phyloP scores from a whole-genome alignment of 2,113 vertebrate species.

The Festucalex cinctus region DNA sequence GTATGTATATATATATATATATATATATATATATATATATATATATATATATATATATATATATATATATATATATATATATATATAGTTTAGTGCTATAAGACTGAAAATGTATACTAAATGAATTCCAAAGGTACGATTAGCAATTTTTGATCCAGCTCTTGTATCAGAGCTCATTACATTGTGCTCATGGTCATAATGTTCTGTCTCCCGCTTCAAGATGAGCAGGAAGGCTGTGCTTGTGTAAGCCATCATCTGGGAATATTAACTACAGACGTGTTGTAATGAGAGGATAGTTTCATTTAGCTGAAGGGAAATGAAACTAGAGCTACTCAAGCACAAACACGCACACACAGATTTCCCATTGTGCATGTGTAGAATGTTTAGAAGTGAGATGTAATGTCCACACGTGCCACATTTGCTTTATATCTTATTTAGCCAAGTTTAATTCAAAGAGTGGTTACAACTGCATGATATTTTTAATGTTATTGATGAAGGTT shows the following conservation, averaged over 20 bases:
- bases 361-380: background rate
- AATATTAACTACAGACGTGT: background rate
- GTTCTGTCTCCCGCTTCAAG: background rate
- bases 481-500: no score
- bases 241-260: background rate
- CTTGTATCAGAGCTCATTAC: background rate
- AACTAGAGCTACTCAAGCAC: background rate
- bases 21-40: no score
- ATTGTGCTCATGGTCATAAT: background rate
- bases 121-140: background rate
- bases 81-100: no score
- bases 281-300: background rate
- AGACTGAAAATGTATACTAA: background rate
- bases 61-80: no score
- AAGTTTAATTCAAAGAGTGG: no score
- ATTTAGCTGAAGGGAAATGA: background rate
- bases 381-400: background rate
- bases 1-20: no score
- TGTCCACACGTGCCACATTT: no score
- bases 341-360: background rate
- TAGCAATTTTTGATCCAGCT: background rate
- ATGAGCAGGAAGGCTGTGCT: background rate
- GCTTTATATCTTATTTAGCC: no score
- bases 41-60: no score
- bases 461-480: no score